Percentiles rank a stretch among this genome's conserved stretches.
Evolutionary conservation across 1,140 invertebrate species (phyloP).

Genomic region (Protaetia brevitarsis): DNA sequence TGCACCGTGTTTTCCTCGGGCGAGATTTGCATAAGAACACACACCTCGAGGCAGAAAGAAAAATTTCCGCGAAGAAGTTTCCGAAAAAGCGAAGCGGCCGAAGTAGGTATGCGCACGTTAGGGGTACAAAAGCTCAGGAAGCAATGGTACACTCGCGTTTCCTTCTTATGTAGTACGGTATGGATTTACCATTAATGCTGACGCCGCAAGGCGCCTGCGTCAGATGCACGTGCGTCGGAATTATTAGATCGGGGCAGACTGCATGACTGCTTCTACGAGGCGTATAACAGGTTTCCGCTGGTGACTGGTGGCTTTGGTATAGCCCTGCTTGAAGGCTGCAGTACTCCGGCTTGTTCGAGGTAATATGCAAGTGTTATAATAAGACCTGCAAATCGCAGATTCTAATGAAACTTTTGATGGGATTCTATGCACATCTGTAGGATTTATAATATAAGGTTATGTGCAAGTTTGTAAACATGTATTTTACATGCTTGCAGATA

Average conservation of each 20-base stretch:
- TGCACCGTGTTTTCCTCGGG: neutral
- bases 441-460: no score
- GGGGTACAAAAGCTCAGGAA: neutral
- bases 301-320: no score
- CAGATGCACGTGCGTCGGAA: slow-evolving; percentile 24
- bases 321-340: no score
- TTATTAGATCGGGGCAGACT: slow-evolving; percentile 11
- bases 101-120: neutral
- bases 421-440: no score
- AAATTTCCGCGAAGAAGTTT: neutral
- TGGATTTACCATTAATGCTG: slow-evolving; percentile 29
- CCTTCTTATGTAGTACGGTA: slow-evolving; percentile 17
- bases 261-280: neutral
- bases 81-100: no score
- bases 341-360: no score
- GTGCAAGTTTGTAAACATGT: no score
- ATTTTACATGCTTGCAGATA: no score
- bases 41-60: neutral
- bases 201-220: slow-evolving; percentile 21
- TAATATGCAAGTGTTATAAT: no score
- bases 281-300: neutral
- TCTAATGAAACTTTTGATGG: no score
- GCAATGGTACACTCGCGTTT: slow-evolving; percentile 5
- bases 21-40: neutral
- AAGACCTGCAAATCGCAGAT: no score